Evolutionary conservation across 2,888 invertebrate genomes (phyloP).

Genomic region (Nipponacmea schrenckii): DNA sequence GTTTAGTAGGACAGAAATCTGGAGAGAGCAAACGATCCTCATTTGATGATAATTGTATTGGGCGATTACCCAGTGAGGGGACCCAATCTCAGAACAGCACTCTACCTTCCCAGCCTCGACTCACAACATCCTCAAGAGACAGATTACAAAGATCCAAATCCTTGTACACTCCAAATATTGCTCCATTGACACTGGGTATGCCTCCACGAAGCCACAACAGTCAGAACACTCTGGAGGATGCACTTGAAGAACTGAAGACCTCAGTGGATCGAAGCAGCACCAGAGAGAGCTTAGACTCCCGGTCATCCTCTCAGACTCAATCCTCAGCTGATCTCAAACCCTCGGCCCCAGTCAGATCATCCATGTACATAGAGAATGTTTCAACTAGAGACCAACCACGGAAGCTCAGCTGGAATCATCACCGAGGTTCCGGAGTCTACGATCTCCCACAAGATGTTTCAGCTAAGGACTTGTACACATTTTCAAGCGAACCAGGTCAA

Average conservation of each 20-base stretch:
- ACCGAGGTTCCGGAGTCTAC: conserved; percentile 17
- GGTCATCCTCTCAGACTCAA: conserved; percentile 31
- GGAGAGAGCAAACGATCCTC: neutral
- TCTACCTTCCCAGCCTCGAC: conserved; percentile 31
- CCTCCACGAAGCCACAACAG: conserved; percentile 38
- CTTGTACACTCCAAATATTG: conserved; percentile 51
- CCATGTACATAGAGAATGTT: neutral
- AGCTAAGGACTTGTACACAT: neutral
- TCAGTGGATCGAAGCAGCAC: conserved; percentile 51
- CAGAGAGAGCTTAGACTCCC: conserved; percentile 24
- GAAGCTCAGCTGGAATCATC: neutral
- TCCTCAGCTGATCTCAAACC: conserved; percentile 21
- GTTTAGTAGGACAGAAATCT: conserved; percentile 14
- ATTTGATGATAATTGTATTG: neutral
- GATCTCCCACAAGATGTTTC: conserved; percentile 25
- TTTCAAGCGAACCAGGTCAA: conserved; percentile 1
- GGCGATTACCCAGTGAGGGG: neutral
- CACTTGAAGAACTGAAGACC: conserved; percentile 53
- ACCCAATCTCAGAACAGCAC: conserved; percentile 31
- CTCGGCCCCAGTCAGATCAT: neutral
- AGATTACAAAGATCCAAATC: conserved; percentile 39
- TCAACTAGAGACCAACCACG: neutral
- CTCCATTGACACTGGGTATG: conserved; percentile 47
- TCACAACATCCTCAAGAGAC: conserved; percentile 23
- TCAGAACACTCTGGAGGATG: conserved; percentile 56